These are phyloP conservation scores for Tuta absoluta DNA, from an alignment of 2,888 invertebrate genomes.

Conservation along the genomic window DNA sequence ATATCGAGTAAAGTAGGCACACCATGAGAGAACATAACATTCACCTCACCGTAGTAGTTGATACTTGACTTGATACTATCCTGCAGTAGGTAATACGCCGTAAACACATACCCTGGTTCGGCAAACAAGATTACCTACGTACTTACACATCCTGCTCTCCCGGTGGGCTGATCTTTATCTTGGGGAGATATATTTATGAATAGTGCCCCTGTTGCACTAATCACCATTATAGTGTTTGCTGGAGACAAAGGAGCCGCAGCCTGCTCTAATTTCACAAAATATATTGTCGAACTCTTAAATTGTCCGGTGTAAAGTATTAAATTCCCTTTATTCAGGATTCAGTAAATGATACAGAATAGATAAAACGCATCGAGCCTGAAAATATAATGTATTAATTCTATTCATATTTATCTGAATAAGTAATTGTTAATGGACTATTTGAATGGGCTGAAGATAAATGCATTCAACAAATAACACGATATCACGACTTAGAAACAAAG, in stretches of 20 bases:
- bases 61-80: constrained; percentile 34
- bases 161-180: constrained; percentile 78
- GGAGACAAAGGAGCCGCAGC: constrained; percentile 57
- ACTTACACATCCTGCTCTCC: constrained; percentile 69
- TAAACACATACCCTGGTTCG: constrained; percentile 54
- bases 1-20: neutral
- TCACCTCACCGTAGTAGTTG: neutral
- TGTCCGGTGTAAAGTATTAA: neutral
- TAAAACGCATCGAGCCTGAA: neutral
- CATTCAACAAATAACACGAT: constrained; percentile 19
- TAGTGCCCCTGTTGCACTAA: constrained; percentile 51
- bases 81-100: constrained; percentile 50
- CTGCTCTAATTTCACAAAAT: constrained; percentile 29
- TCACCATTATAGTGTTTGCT: constrained; percentile 47
- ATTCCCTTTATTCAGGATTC: neutral
- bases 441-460: constrained; percentile 21
- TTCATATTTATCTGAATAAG: constrained; percentile 1
- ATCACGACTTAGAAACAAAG: constrained; percentile 31
- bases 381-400: constrained; percentile 10
- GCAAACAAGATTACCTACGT: constrained; percentile 71
- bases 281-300: constrained; percentile 17
- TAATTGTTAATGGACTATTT: constrained; percentile 17
- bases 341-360: neutral
- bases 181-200: constrained; percentile 72
- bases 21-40: neutral